These are phyloP conservation scores for Solenopsis fugax DNA, from an alignment of 1,140 invertebrate genomes.

Conservation along the genomic window DNA sequence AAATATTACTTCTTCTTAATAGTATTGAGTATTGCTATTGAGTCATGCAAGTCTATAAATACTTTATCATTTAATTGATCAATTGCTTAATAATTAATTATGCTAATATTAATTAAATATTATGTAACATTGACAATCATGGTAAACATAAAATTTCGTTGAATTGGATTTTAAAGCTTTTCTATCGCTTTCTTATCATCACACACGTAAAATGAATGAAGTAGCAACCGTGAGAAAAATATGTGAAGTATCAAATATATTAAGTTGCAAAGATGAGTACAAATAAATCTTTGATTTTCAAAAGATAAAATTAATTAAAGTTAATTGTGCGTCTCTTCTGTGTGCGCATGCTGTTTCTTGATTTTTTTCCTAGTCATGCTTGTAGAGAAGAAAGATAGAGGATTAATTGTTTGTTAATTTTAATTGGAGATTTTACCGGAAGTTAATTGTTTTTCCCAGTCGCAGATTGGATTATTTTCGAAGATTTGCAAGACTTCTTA, in stretches of 20 bases:
- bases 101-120: neutral
- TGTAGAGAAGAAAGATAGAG: neutral
- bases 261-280: no score
- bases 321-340: no score
- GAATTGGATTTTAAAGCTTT: neutral
- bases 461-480: neutral
- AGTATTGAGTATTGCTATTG: neutral
- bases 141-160: neutral
- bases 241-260: neutral
- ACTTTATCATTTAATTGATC: neutral
- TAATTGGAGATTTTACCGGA: neutral
- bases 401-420: neutral
- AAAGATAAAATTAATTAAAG: no score
- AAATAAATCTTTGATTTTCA: no score
- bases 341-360: neutral
- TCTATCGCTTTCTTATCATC: no score
- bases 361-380: slow-evolving; percentile 29
- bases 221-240: neutral
- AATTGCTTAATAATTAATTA: slow-evolving; percentile 14
- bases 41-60: neutral
- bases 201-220: no score
- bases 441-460: no score
- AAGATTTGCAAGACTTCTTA: slow-evolving; percentile 53
- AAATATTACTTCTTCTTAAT: slow-evolving; percentile 13
- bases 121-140: neutral